Evolutionary conservation across 1,140 invertebrate species (phyloP), one percentile per base, ranked within the genome.

Genomic region (Drosophila lacteicornis): DNA sequence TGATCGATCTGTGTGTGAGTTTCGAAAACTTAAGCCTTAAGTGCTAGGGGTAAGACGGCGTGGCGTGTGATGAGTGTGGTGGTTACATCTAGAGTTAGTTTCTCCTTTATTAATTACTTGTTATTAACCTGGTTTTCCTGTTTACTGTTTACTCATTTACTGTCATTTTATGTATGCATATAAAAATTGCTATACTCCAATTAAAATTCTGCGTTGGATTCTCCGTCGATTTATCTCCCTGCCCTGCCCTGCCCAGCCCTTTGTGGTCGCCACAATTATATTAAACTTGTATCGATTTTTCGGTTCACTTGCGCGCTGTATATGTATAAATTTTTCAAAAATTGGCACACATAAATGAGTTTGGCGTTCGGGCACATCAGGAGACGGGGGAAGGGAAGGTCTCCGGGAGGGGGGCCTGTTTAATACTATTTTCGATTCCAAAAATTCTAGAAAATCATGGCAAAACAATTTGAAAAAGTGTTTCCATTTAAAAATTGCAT

Each of bases 41-140:
- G 67, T 36, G 53, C 70, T 73, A 67, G 9, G 30, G 49, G 40
- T 40, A 30, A 19, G 36, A 9, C n/a, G 27, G 45, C 40, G 51
- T 53, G 69, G 55, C 4, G 27, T 30, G 27, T 30, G 27, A 17
- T 51, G 45, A 22, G 19, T 30, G 17, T 45, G 27, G 43, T 19
- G 58, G 17, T 63, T 57, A 75, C 49, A 36, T 46, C 69, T 75
- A 75, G 42, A 71, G 40, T 49, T 58, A 43, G 51, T 62, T 50
- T 25, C 25, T 22, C 11, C 47, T 40, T 45, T 30, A 30, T 71
- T 69, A 79, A 68, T 76, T 79, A 87, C 62, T 69, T 78, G 49
- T 73, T 80, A 56, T 79, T 79, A 75, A 86, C 83, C 83, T 86
- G 83, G 83, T 88, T 88, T 79, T 90, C 81, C 86, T 88, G 63